Conservation (phyloP, 2,797 vertebrate genomes). For the Heliangelus exortis region DNA sequence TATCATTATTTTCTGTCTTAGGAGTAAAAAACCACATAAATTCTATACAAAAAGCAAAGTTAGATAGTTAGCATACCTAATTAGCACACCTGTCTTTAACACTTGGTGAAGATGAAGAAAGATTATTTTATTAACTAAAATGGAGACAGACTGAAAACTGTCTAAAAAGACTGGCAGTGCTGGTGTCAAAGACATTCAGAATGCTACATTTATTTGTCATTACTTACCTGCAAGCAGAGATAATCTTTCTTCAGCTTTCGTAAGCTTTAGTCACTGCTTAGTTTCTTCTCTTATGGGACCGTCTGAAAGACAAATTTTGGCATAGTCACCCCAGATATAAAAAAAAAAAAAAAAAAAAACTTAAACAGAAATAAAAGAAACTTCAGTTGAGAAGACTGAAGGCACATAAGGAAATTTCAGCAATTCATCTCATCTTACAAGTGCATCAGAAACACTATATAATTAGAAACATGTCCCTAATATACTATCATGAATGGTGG, state of each 20-base stretch:
- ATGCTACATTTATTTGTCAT: background rate
- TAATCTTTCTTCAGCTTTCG: background rate
- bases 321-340: background rate
- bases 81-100: background rate
- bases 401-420: background rate
- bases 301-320: slow-evolving; percentile 20
- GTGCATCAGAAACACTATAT: background rate
- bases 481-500: background rate
- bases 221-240: background rate
- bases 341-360: background rate
- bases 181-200: background rate
- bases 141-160: background rate
- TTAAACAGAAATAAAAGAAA: background rate
- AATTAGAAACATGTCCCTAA: background rate
- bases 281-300: background rate
- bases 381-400: background rate
- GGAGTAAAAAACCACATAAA: background rate
- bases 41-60: background rate
- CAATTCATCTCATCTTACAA: background rate
- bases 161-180: background rate
- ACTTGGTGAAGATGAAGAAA: background rate
- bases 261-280: background rate
- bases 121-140: background rate
- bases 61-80: background rate
- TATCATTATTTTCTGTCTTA: background rate